These are phyloP conservation scores for Chloropsis hardwickii DNA, from an alignment of 2,113 vertebrate species.

Conservation along the genomic window DNA sequence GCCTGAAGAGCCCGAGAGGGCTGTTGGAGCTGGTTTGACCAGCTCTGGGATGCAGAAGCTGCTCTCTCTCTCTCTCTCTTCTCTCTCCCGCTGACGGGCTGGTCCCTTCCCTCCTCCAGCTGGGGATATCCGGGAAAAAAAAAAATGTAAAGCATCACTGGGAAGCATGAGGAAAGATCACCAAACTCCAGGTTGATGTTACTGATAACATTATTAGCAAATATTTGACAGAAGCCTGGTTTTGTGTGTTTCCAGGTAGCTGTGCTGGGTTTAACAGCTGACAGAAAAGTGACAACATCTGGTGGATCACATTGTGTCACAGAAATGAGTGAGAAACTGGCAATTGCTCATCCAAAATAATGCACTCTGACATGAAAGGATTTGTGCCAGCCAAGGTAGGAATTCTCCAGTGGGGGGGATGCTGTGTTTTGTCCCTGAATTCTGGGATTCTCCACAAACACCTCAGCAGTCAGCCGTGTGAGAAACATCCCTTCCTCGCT, in stretches of 20 bases:
- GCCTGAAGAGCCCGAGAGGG: rapidly evolving
- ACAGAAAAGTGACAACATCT: neutral
- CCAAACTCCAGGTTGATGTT: neutral
- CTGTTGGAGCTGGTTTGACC: rapidly evolving
- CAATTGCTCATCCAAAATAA: neutral
- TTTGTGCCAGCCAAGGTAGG: neutral
- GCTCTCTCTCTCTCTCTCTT: neutral
- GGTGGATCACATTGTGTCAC: neutral
- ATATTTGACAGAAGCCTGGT: neutral
- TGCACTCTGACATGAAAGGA: neutral
- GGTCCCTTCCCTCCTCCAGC: neutral
- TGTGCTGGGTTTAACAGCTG: neutral
- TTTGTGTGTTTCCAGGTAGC: neutral
- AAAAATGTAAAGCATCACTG: neutral
- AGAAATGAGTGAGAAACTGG: neutral
- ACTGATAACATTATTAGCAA: neutral
- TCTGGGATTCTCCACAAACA: neutral
- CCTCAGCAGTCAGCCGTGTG: neutral
- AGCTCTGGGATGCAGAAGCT: neutral
- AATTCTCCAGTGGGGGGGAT: rapidly evolving
- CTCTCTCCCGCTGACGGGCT: neutral
- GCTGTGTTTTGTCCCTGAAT: neutral
- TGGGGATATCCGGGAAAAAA: neutral
- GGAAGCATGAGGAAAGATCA: neutral
- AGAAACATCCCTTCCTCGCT: neutral